Evolutionary conservation across 2,113 vertebrate species (phyloP).

Genomic region (Carassius carassius): DNA sequence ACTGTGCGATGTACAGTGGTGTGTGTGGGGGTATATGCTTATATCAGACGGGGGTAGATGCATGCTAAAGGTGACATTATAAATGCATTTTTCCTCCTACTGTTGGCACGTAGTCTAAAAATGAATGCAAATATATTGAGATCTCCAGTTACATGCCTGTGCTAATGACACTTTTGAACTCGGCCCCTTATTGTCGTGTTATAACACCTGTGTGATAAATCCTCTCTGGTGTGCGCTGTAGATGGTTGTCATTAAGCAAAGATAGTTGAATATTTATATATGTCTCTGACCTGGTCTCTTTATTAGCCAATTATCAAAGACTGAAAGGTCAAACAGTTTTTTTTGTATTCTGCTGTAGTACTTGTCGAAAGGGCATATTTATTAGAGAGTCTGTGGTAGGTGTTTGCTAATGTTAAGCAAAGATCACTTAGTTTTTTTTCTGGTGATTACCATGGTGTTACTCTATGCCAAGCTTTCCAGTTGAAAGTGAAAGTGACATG

Average conservation of each 20-base stretch:
- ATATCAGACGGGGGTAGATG: constrained; percentile 57
- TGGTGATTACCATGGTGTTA: background rate
- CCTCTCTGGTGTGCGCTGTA: background rate
- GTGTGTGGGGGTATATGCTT: constrained; percentile 47
- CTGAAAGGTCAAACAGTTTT: constrained; percentile 24
- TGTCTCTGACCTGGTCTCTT: background rate
- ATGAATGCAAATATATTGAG: constrained; percentile 23
- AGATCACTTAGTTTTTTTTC: background rate
- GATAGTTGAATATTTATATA: background rate
- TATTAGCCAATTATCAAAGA: constrained; percentile 34
- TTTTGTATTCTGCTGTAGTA: constrained; percentile 7
- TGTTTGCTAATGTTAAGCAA: constrained; percentile 19
- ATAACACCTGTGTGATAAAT: background rate
- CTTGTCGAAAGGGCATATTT: constrained; percentile 17
- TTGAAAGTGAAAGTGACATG: no score
- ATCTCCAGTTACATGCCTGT: background rate
- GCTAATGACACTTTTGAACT: constrained; percentile 19
- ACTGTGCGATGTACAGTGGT: background rate
- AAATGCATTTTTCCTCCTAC: constrained; percentile 51
- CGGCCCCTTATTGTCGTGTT: background rate
- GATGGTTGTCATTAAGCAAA: background rate
- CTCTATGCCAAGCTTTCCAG: background rate
- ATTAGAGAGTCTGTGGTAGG: constrained; percentile 22
- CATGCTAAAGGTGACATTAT: constrained; percentile 58
- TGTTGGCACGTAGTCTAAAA: background rate